Base-by-base conservation (phyloP, 1,140 invertebrate genomes). In the Lasaia peninsularis region DNA sequence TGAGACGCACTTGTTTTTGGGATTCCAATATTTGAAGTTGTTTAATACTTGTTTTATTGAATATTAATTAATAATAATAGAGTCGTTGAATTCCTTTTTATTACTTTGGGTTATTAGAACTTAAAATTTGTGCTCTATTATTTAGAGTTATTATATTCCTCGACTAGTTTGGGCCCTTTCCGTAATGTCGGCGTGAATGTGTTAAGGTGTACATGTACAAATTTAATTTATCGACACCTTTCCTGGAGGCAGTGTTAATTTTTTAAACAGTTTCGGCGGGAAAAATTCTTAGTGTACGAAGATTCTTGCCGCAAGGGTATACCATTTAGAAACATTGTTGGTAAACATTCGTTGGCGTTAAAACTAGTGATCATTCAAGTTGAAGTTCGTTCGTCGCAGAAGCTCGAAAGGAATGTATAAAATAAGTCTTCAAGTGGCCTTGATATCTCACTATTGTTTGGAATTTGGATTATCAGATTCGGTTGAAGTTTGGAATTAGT, bases 381-480 rank as follows among this genome's bases (percentile, higher is more conserved):
- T 62, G 70, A 62, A 28, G 69, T 65, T 71, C 70, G 73, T 74
- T 76, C 81, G 74, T 75, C 68, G 58, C 67, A 70, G 69, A 62
- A 69, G 72, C 69, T 71, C 70, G 67, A 65, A 59, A 68, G 69
- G 67, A 70, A 72, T 74, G 73, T 81, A 71, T 79, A 81, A 69
- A 75, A 78, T 86, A 86, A 86, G 80, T 86, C 82, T 88, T 78
- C 76, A 84, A 83, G 85, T 88, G 85, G 85, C 85, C 85, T 88
- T 88, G 85, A 88, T 85, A 86, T 83, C 84, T 85, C 78, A 80
- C 71, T 83, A 74, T 84, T 87, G 69, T 85, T 84, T 82, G 79
- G 74, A 73, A 80, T 83, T 82, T 78, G 80, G 76, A 84, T 75
- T 79, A 76, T 78, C 73, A 53, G 74, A 72, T 85, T 83, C 72